A percentile compares a stretch with the other conserved stretches of the same genome.
phyloP scores from a whole-genome alignment of 1,140 invertebrate species.

The Thaumetopoea pityocampa region DNA sequence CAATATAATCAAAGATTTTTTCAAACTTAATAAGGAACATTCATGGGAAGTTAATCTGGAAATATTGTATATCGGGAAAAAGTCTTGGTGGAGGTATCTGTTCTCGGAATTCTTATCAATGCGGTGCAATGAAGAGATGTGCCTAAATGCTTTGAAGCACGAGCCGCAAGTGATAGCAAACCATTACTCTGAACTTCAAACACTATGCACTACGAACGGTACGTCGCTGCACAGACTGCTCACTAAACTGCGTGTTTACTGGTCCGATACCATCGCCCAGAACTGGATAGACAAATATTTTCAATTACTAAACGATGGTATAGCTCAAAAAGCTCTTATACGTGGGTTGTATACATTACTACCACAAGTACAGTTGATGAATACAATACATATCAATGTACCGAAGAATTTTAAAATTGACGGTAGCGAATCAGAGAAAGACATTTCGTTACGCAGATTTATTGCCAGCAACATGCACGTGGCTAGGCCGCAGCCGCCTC shows the following conservation, averaged over 20 bases:
- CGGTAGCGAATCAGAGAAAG: constrained; percentile 28
- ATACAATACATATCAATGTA: constrained; percentile 35
- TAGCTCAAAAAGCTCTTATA: constrained; percentile 29
- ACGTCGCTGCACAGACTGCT: constrained; percentile 28
- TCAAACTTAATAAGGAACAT: constrained; percentile 35
- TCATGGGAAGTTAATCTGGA: constrained; percentile 28
- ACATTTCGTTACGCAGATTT: constrained; percentile 32
- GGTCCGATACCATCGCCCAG: constrained; percentile 31
- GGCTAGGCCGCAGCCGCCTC: constrained; percentile 38
- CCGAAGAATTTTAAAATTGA: constrained; percentile 36
- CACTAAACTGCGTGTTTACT: constrained; percentile 46
- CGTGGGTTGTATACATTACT: constrained; percentile 35
- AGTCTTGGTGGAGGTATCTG: constrained; percentile 42
- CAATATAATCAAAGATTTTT: constrained; percentile 33
- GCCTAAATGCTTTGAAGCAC: constrained; percentile 53
- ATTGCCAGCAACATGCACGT: constrained; percentile 49
- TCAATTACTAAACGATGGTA: constrained; percentile 19
- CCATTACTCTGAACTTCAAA: constrained; percentile 23
- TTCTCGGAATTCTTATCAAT: constrained; percentile 43
- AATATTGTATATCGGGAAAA: constrained; percentile 40
- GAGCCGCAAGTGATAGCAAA: constrained; percentile 34
- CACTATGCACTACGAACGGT: constrained; percentile 24
- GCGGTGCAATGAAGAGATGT: constrained; percentile 28
- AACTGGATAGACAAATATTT: constrained; percentile 29
- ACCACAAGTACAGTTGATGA: constrained; percentile 21